A percentile compares a stretch with the other conserved stretches of the same genome.
phyloP scores from a whole-genome alignment of 1,140 invertebrate species.

The Scylla paramamosain region DNA sequence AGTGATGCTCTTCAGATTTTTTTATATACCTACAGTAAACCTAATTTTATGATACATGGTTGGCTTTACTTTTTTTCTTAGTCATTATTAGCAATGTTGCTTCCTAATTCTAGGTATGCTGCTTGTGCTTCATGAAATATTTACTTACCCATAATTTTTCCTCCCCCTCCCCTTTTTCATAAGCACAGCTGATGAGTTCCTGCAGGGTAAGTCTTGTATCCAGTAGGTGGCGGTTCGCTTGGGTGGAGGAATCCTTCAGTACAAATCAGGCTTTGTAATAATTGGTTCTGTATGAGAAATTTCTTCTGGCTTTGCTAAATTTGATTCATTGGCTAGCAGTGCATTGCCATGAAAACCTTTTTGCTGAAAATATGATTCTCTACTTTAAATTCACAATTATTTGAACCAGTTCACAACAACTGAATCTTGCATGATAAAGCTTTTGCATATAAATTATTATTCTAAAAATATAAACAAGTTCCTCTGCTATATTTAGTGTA shows the following conservation, averaged over 20 bases:
- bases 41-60: neutral
- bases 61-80: neutral
- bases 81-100: neutral
- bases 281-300: neutral
- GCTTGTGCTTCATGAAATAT: neutral
- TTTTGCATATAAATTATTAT: neutral
- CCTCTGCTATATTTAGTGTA: neutral
- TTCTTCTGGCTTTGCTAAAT: neutral
- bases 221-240: conserved; percentile 29
- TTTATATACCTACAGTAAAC: neutral
- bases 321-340: neutral
- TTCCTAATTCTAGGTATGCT: conserved; percentile 16
- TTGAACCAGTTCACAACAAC: neutral
- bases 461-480: neutral
- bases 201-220: conserved; percentile 57
- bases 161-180: conserved; percentile 40
- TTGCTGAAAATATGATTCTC: too few species aligned
- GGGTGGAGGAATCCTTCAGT: neutral
- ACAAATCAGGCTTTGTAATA: neutral
- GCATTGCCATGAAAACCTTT: too few species aligned
- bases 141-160: conserved; percentile 45
- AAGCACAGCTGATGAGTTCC: conserved; percentile 66
- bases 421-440: neutral
- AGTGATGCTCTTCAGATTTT: neutral
- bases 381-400: too few species aligned